These are phyloP conservation scores for Celastrina argiolus DNA, from an alignment of 2,888 invertebrate species.

Conservation along the genomic window DNA sequence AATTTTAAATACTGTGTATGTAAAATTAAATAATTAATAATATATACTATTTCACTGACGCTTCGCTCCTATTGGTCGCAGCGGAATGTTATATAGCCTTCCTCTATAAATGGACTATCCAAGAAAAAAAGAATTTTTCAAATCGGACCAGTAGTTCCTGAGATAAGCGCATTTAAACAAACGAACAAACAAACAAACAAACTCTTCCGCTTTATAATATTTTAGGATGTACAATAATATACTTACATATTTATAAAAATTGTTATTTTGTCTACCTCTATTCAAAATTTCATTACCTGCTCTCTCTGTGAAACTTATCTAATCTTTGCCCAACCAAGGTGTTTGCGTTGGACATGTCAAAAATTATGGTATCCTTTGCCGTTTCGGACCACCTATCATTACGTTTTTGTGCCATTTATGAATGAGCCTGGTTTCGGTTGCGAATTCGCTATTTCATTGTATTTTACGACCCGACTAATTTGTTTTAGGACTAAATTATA, in stretches of 20 bases:
- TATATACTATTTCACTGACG: no score
- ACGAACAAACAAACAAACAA: no score
- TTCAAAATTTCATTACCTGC: background rate
- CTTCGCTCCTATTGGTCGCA: no score
- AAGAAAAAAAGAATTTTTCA: no score
- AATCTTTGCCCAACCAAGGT: conserved; percentile 55
- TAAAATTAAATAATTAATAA: no score
- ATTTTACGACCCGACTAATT: conserved; percentile 42
- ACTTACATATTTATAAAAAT: background rate
- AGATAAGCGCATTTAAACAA: no score
- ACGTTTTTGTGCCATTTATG: conserved; percentile 64
- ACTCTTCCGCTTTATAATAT: no score
- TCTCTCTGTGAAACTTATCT: background rate
- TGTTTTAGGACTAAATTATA: conserved; percentile 9
- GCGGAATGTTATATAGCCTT: no score
- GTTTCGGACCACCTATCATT: conserved; percentile 58
- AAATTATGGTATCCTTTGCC: conserved; percentile 59
- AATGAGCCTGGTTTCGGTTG: conserved; percentile 59
- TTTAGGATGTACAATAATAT: background rate
- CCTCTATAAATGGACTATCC: no score
- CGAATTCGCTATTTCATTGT: conserved; percentile 49
- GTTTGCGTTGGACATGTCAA: conserved; percentile 65
- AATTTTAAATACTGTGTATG: no score
- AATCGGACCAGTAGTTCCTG: no score
- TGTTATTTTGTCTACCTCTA: background rate